Conservation (phyloP, 2,797 vertebrate species). For the Crocodylus rhombifer region DNA sequence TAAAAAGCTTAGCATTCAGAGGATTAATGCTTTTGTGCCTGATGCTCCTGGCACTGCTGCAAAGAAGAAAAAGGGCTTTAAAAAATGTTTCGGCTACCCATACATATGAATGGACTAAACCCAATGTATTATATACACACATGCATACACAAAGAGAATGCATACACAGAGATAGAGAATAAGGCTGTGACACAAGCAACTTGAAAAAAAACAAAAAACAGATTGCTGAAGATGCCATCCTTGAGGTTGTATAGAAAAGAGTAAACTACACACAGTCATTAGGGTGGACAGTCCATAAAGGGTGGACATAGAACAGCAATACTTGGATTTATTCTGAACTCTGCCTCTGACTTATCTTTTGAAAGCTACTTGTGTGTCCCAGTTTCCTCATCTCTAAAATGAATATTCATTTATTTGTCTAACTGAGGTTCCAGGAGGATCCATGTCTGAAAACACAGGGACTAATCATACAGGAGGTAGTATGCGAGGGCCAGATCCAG, state of each 20-base stretch:
- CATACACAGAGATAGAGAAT: too few relatives aligned
- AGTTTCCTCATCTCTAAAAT: not conserved
- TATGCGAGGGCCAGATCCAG: not conserved
- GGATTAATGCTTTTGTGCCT: slow-evolving; percentile 9
- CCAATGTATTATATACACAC: not conserved
- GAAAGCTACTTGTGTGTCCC: not conserved
- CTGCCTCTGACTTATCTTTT: not conserved
- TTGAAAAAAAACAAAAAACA: not conserved
- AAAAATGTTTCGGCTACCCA: accelerated
- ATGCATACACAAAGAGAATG: not conserved
- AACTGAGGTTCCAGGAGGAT: not conserved
- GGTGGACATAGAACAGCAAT: not conserved
- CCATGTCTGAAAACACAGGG: not conserved
- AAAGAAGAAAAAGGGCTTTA: not conserved
- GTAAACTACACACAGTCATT: slow-evolving; percentile 29
- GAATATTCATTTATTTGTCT: accelerated
- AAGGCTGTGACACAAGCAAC: not conserved
- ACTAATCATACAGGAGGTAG: not conserved
- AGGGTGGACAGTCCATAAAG: not conserved
- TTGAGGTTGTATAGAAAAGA: not conserved
- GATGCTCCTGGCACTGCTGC: not conserved
- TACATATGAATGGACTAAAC: not conserved
- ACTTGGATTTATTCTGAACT: not conserved
- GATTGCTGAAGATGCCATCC: not conserved
- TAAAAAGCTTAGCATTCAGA: slow-evolving; percentile 29